Evolutionary conservation across 2,797 vertebrate species (phyloP), one percentile per base, ranked within the genome.

Genomic region (Acanthiza pusilla): DNA sequence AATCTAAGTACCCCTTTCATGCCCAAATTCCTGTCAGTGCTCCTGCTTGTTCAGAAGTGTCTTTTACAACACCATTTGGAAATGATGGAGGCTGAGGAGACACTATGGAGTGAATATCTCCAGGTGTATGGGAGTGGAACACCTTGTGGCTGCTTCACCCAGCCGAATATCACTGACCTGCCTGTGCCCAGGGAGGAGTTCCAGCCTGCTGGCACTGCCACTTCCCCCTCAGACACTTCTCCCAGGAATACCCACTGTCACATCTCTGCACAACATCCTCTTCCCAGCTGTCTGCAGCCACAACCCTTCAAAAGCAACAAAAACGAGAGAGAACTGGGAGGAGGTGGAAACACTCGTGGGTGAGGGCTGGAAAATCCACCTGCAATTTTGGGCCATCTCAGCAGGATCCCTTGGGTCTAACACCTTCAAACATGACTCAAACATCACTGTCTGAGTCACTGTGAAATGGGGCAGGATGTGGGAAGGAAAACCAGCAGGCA

Each of bases 381-480:
- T 93, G 89, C 60, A 93, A 65, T 66, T 91, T 77, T 36, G 32
- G 85, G 61, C n/a, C 55, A 40, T 54, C 13, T 9, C 5, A 2
- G 36, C 1, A 0, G 15, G 48, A 74, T 80, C 42, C 75, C 71
- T 83, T 21, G 76, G 58, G 40, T 23, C 61, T 51, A 83, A 38
- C 58, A 58, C 30, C 93, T 88, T 60, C 63, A 70, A 67, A 63
- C 16, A 77, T 53, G 61, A 84, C 86, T 93, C 91, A 91, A 32
- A 61, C 20, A 16, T 86, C 27, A 5, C 40, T 2, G 7, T 40
- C 57, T 94, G 92, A 89, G 79, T 95, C 92, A 89, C 63, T 36
- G 17, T 57, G 85, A 27, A 48, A 30, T 2, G 34, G 83, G 40
- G 36, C 65, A 94, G 96, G 93, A 96, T 95, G 94, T 88, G 92